Evolutionary conservation across 2,113 vertebrate species (phyloP).

Genomic region (Rhodinocichla rosea): DNA sequence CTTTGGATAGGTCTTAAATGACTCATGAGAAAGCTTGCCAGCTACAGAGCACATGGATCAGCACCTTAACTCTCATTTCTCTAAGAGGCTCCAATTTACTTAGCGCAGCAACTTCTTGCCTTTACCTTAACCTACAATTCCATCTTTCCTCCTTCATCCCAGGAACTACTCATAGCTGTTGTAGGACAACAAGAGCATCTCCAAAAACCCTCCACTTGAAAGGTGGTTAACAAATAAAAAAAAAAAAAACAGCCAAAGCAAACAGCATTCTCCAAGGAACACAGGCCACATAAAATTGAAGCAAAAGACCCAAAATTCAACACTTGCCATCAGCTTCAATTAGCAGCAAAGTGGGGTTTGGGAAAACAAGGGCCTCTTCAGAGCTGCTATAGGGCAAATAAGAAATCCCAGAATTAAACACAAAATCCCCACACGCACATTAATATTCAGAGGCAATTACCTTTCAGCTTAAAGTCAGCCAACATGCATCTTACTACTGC

Average conservation of each 20-base stretch:
- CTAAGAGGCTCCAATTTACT: not conserved
- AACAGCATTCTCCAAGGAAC: not conserved
- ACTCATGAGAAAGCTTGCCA: not conserved
- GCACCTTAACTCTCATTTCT: not conserved
- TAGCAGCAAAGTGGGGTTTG: slow-evolving; percentile 30
- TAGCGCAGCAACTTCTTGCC: not conserved
- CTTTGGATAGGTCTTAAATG: not conserved
- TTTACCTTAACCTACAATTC: not conserved
- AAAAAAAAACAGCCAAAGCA: not conserved
- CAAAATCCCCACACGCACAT: slow-evolving; percentile 51
- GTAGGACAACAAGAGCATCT: not conserved
- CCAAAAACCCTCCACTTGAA: not conserved
- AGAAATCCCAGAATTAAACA: slow-evolving; percentile 57
- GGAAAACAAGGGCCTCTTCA: slow-evolving; percentile 45
- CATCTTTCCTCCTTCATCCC: not conserved
- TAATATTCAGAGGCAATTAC: slow-evolving; percentile 66
- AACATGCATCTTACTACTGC: slow-evolving; percentile 53
- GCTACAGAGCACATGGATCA: not conserved
- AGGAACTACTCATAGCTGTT: not conserved
- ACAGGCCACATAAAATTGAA: not conserved
- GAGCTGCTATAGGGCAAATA: slow-evolving; percentile 46
- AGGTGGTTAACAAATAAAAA: not conserved
- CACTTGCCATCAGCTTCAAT: slow-evolving; percentile 37
- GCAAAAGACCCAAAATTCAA: not conserved
- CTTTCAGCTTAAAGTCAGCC: slow-evolving; percentile 43